Percentiles rank a stretch among this genome's conserved stretches.
phyloP scores from a whole-genome alignment of 1,140 invertebrate genomes.

The Coelopa frigida region DNA sequence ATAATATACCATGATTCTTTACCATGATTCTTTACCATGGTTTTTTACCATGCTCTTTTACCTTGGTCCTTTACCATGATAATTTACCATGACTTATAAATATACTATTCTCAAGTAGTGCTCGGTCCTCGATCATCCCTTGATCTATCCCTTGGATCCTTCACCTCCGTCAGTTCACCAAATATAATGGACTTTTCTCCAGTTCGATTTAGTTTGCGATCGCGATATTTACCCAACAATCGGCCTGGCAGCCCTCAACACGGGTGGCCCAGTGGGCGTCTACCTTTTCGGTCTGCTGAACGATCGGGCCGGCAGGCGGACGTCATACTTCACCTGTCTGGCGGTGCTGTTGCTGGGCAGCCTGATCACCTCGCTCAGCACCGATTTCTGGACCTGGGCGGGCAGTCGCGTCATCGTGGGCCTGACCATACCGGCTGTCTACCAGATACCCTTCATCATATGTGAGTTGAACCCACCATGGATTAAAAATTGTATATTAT shows the following conservation, averaged over 20 bases:
- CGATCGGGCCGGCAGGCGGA: constrained; percentile 72
- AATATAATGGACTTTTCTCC: constrained; percentile 4
- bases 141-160: no score
- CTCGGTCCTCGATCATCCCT: no score
- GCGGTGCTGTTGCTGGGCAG: constrained; percentile 70
- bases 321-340: constrained; percentile 76
- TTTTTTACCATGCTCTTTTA: no score
- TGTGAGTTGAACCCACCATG: constrained; percentile 58
- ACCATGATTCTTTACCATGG: no score
- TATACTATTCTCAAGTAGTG: no score
- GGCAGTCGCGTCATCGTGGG: constrained; percentile 70
- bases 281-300: constrained; percentile 77
- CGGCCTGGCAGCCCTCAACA: constrained; percentile 71
- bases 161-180: no score
- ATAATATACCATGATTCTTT: no score
- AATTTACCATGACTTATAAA: no score
- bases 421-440: constrained; percentile 83
- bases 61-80: no score
- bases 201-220: constrained; percentile 83
- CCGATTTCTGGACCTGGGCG: constrained; percentile 76
- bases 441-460: constrained; percentile 91
- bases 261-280: constrained; percentile 77
- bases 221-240: constrained; percentile 77
- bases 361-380: constrained; percentile 64
- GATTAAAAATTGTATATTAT: no score